Evolutionary conservation across 2,113 vertebrate species (phyloP).

Genomic region (Xenopus laevis): DNA sequence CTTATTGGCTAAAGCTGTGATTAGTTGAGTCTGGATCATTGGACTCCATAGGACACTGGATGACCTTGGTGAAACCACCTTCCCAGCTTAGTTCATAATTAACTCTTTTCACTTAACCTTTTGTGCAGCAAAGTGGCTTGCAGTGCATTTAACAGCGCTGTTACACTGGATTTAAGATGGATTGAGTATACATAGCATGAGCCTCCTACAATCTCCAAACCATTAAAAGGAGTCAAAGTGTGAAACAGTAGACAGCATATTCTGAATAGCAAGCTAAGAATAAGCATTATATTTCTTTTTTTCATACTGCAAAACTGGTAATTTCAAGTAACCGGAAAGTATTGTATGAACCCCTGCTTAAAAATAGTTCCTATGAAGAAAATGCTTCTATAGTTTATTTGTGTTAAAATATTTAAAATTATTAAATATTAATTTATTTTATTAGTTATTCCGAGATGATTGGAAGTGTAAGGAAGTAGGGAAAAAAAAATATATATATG

Average conservation of each 20-base stretch:
- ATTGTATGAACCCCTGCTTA: too few relatives aligned
- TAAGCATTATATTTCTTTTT: too few relatives aligned
- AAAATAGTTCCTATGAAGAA: too few relatives aligned
- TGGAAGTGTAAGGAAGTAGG: too few relatives aligned
- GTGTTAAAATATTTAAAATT: too few relatives aligned
- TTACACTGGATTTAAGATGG: not conserved
- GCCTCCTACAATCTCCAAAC: not conserved
- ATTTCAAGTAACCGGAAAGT: too few relatives aligned
- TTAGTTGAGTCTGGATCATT: conserved; percentile 86
- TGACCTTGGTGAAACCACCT: conserved; percentile 79
- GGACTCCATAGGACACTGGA: conserved; percentile 66
- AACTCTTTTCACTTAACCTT: conserved; percentile 70
- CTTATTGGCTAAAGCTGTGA: conserved; percentile 72
- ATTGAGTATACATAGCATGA: not conserved
- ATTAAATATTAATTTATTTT: too few relatives aligned
- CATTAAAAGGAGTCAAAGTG: not conserved
- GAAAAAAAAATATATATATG: too few relatives aligned
- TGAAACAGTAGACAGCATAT: not conserved
- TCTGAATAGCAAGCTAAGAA: too few relatives aligned
- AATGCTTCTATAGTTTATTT: too few relatives aligned
- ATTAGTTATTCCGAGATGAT: too few relatives aligned
- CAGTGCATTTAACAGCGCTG: not conserved
- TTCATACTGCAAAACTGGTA: too few relatives aligned
- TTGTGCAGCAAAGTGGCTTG: conserved; percentile 6
- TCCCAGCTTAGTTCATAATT: conserved; percentile 78